Evolutionary conservation across 2,113 vertebrate genomes (phyloP).

Genomic region (Fukomys damarensis): DNA sequence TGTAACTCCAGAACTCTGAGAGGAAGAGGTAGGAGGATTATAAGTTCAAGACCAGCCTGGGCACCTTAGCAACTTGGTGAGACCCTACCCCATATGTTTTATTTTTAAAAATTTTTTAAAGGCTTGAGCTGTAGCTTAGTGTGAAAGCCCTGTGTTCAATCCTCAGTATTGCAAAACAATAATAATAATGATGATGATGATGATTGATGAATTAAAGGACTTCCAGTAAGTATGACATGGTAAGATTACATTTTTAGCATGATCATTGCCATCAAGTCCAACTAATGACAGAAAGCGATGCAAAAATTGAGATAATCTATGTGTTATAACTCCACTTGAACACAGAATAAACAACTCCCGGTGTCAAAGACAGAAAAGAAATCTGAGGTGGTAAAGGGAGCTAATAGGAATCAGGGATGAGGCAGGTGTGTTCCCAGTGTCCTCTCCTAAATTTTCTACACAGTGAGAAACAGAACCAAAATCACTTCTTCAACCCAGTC

Average conservation of each 20-base stretch:
- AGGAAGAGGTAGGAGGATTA: background rate
- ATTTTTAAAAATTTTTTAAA: background rate
- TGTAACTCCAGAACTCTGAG: background rate
- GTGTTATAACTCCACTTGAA: background rate
- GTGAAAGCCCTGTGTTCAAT: background rate
- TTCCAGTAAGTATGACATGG: background rate
- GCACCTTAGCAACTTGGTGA: background rate
- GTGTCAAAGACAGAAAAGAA: background rate
- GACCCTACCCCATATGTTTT: background rate
- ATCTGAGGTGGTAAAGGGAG: background rate
- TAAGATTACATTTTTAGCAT: background rate
- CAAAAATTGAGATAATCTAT: background rate
- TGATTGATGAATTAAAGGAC: background rate
- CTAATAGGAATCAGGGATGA: background rate
- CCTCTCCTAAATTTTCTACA: background rate
- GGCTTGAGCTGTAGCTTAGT: background rate
- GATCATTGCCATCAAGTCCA: background rate
- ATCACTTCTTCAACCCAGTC: background rate
- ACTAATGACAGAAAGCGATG: background rate
- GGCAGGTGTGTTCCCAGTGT: background rate
- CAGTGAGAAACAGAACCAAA: background rate
- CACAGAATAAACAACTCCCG: background rate
- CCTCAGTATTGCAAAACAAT: background rate
- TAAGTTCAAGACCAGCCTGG: background rate
- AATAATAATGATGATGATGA: background rate